Base-by-base conservation (phyloP, 2,113 vertebrate genomes). In the Perccottus glenii region DNA sequence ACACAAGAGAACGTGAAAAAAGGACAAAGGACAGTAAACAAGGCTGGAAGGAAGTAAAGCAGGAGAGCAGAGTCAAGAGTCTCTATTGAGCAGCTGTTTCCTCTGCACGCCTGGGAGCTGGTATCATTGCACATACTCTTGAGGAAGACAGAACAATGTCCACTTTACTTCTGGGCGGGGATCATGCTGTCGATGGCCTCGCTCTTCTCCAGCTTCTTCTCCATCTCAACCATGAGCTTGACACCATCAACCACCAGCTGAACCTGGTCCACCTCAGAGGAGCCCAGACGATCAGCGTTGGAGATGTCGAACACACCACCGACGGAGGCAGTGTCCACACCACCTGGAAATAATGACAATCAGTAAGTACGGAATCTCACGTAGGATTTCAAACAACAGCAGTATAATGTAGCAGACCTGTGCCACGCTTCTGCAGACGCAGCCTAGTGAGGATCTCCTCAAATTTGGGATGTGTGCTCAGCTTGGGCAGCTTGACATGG, bases 231-330 rank as follows among this genome's bases (percentile, higher is more conserved):
- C 96, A 98, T 96, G 46, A 98, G 93, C 86, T 98, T 98, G 67
- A 98, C 96, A 0, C 96, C 96, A 2, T 98, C 96, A 49, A 98
- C 96, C 87, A 98, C 96, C 90, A 97, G 91, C 93, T 98, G 96
- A 75, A 98, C 96, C 90, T 98, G 96, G 0, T 91, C 82, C 4
- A 98, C 96, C 91, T 98, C 96, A 0, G 96, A 98, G 66, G 93
- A 95, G 72, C 96, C 96, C 84, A 98, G 74, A 55, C 96, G 93
- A 72, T 98, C 96, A 0, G 96, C 96, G 12, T 98, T 98, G 92
- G 96, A 98, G 90, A 98, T 94, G 91, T 98, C 96, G 0, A 95
- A 98, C 43, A 96, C 94, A 0, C 96, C 92, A 12, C 96, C 96
- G 45, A 98, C 94, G 0, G 96, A 97, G 11, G 94, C 96, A 0